Base-by-base conservation (phyloP, 1,140 invertebrate genomes). In the Drosophila equinoxialis region DNA sequence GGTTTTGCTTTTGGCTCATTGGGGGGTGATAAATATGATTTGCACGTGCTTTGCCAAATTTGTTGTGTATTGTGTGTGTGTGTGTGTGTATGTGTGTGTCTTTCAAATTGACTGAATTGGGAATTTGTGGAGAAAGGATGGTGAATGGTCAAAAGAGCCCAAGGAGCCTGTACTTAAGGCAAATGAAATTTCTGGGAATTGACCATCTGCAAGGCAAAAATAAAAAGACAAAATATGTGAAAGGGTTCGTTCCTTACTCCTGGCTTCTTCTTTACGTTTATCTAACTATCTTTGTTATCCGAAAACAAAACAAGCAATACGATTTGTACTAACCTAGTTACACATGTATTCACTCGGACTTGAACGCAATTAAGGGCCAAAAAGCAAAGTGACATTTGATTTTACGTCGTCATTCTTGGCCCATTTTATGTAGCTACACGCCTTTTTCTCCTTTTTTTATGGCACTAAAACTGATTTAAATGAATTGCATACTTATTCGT, bases 111-210 rank as follows among this genome's bases (percentile, higher is more conserved):
- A 51, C 45, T 51, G 45, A 51, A 51, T 51, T 8, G 45, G 45
- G 17, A 59, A 65, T 76, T 76, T 73, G 74, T 77, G 70, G 64
- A 48, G 62, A 74, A 70, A 72, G 65, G 73, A 71, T 30, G 6
- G 30, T 30, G 73, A 68, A 72, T 65, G 63, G 66, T 69, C 41
- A 48, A 48, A 14, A 30, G 30, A 30, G 14, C 20, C 20, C 45
- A 51, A 51, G 11, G 45, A 51, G 45, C 45, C 20, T 51, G 45
- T 51, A 51, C 45, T 51, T 51, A 51, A 51, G 17, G 45, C 45
- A 51, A 51, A 51, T 51, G 45, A 51, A 51, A 51, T 51, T 51
- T 51, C 45, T 51, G 45, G 17, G 45, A 51, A 51, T 51, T 23
- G 45, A 51, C 45, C 45, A 51, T 51, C 45, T 51, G 45, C 45